A percentile compares a stretch with the other conserved stretches of the same genome.
Conservation (phyloP, 2,797 vertebrate genomes). For the Dendrocincla tyrannina region DNA sequence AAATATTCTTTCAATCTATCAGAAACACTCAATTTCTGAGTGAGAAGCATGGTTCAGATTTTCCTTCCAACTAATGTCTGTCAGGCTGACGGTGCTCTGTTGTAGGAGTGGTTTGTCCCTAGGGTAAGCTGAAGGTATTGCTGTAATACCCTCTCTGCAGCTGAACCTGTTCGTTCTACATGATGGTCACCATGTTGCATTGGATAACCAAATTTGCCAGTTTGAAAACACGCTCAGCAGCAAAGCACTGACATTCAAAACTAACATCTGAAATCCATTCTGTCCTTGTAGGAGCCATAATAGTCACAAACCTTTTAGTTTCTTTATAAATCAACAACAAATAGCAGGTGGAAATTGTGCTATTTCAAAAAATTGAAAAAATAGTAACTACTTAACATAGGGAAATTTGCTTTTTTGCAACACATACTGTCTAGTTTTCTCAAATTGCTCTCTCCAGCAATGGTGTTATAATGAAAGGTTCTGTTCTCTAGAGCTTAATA, state of each 20-base stretch:
- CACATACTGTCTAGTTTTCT: not conserved
- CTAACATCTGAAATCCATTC: not conserved
- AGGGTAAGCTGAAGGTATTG: not conserved
- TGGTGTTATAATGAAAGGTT: not conserved
- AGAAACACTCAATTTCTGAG: not conserved
- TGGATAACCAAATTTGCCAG: not conserved
- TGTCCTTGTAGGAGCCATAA: not conserved
- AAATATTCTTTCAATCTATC: not conserved
- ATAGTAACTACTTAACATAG: not conserved
- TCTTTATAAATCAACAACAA: not conserved
- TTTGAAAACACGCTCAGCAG: not conserved
- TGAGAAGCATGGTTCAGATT: not conserved
- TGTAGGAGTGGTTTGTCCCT: not conserved
- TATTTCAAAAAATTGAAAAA: not conserved
- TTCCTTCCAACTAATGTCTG: not conserved
- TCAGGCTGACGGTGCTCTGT: not conserved
- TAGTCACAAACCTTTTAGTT: not conserved
- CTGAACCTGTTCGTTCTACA: not conserved
- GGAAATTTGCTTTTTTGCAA: not conserved
- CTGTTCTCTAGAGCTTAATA: not conserved
- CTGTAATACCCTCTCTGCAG: not conserved
- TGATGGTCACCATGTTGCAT: not conserved
- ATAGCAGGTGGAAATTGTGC: not conserved
- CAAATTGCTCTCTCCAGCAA: not conserved
- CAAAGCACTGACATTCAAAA: not conserved